These are phyloP conservation scores for Eurosta solidaginis DNA, from an alignment of 1,140 invertebrate species.

Conservation along the genomic window DNA sequence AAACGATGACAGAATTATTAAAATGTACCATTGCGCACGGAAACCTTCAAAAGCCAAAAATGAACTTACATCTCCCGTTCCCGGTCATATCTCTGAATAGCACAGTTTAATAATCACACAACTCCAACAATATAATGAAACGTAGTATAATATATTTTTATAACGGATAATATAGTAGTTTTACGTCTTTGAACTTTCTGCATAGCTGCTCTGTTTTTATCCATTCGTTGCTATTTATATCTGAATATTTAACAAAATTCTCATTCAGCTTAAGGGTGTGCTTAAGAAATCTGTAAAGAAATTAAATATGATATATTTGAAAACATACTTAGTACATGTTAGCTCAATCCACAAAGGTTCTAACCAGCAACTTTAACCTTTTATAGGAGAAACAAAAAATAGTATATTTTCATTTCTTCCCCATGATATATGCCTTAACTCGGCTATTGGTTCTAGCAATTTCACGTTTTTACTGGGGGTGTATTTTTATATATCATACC, in stretches of 20 bases:
- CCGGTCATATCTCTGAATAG: too few species aligned
- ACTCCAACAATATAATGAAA: background rate
- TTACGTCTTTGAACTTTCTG: background rate
- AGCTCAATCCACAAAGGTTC: too few species aligned
- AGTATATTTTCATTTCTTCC: too few species aligned
- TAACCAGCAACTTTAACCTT: background rate
- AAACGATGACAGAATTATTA: too few species aligned
- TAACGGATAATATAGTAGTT: background rate
- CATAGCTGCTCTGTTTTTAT: conserved; percentile 34
- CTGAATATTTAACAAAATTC: conserved; percentile 34
- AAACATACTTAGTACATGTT: conserved; percentile 11
- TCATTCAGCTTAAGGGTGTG: conserved; percentile 29
- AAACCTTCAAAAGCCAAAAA: too few species aligned
- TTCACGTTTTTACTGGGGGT: too few species aligned
- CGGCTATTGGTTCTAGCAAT: too few species aligned
- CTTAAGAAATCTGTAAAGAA: conserved; percentile 34
- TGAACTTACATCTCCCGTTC: too few species aligned
- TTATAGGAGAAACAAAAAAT: background rate
- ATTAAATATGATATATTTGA: background rate
- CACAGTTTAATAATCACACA: too few species aligned
- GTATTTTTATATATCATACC: too few species aligned
- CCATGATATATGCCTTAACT: too few species aligned
- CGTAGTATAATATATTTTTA: background rate
- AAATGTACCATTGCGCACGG: too few species aligned
- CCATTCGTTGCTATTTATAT: conserved; percentile 35